Evolutionary conservation across 2,113 vertebrate genomes (phyloP).

Genomic region (Menura novaehollandiae): DNA sequence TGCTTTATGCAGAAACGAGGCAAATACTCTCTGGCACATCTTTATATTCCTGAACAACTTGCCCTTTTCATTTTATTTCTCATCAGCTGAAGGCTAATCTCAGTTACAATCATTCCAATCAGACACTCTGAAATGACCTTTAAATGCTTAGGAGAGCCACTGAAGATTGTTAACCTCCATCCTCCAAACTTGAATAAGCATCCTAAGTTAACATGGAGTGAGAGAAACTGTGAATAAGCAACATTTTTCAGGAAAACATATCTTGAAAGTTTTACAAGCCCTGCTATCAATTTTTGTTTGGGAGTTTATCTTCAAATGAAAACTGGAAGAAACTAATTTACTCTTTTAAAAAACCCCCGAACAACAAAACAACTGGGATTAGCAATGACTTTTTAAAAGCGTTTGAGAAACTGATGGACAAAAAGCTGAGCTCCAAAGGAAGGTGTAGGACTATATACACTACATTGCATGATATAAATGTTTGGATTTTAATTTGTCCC

Average conservation of each 20-base stretch:
- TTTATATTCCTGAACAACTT: conserved; percentile 1
- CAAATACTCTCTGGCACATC: background rate
- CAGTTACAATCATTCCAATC: background rate
- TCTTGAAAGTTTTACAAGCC: background rate
- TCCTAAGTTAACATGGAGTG: background rate
- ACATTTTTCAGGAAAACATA: background rate
- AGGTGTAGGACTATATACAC: background rate
- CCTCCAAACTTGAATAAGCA: background rate
- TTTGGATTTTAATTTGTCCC: background rate
- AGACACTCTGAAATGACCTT: conserved; percentile 19
- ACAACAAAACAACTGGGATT: background rate
- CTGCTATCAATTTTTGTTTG: background rate
- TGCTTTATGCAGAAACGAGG: background rate
- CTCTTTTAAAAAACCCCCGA: background rate
- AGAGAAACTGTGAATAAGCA: background rate
- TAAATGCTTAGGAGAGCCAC: background rate
- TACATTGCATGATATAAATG: background rate
- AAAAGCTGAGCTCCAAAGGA: background rate
- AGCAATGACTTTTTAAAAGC: background rate
- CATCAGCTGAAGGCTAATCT: background rate
- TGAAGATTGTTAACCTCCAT: background rate
- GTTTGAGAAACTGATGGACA: background rate
- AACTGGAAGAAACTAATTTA: background rate
- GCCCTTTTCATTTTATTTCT: conserved; percentile 27
- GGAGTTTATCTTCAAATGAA: background rate